Evolutionary conservation across 2,113 vertebrate genomes (phyloP).

Genomic region (Anthoscopus minutus): DNA sequence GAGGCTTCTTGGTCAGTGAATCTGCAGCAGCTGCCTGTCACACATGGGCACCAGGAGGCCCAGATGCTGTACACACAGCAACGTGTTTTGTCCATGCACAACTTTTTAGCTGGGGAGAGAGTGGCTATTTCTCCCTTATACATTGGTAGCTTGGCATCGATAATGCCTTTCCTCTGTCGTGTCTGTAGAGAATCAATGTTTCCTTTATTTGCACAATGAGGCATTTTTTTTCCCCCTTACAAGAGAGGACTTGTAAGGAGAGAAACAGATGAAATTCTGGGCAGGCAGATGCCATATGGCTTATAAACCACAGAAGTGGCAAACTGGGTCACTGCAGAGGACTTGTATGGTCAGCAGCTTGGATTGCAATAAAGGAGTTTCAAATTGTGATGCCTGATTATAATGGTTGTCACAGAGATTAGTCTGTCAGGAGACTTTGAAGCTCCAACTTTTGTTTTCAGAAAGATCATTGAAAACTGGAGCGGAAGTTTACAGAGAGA

Average conservation of each 20-base stretch:
- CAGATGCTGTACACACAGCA: neutral
- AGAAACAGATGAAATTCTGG: conserved; percentile 23
- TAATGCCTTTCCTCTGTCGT: neutral
- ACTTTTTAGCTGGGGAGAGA: neutral
- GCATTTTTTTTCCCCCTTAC: neutral
- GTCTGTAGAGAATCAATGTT: conserved; percentile 1
- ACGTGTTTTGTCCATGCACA: fast-evolving
- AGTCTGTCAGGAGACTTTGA: neutral
- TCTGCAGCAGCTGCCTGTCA: neutral
- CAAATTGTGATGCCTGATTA: neutral
- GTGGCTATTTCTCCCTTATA: neutral
- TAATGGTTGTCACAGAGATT: neutral
- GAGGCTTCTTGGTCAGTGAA: neutral
- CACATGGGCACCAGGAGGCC: neutral
- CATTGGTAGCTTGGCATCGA: neutral
- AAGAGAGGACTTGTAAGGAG: conserved; percentile 3
- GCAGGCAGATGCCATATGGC: neutral
- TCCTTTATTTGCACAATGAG: neutral
- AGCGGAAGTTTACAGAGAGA: neutral
- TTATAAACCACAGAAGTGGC: neutral
- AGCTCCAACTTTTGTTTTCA: neutral
- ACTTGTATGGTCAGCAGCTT: neutral
- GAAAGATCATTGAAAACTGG: neutral
- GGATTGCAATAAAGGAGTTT: neutral
- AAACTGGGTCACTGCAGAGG: conserved; percentile 9